Conservation (phyloP, 2,888 invertebrate genomes). For the Drosophila tripunctata region DNA sequence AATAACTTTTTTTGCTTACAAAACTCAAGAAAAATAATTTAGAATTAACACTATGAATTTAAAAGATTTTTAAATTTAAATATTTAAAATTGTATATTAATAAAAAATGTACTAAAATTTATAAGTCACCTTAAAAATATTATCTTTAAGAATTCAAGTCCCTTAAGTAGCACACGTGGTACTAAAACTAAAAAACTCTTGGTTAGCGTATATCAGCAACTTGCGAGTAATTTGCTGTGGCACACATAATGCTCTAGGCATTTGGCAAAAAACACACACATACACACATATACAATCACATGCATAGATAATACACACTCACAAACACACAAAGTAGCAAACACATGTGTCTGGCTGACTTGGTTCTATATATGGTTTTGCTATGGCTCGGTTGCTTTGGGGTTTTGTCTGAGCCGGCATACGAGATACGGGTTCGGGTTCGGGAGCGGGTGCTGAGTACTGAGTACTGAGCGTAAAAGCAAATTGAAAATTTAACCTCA, state of each 20-base stretch:
- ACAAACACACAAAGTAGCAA: slow-evolving; percentile 42
- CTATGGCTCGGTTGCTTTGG: slow-evolving; percentile 23
- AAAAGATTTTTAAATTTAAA: no score
- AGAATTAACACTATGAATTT: no score
- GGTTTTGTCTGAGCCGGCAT: slow-evolving; percentile 47
- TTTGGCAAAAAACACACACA: slow-evolving; percentile 46
- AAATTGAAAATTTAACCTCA: slow-evolving; percentile 79
- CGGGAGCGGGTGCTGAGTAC: no score
- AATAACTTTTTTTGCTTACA: no score
- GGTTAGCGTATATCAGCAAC: slow-evolving; percentile 45
- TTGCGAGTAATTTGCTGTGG: slow-evolving; percentile 66
- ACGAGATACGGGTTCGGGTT: background rate
- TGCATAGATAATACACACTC: slow-evolving; percentile 36
- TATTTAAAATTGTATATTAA: no score
- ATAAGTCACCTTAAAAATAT: no score
- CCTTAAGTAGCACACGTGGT: background rate
- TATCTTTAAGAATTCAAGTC: background rate
- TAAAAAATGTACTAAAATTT: no score
- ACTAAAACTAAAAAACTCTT: slow-evolving; percentile 3
- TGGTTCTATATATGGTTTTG: slow-evolving; percentile 6
- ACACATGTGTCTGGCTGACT: slow-evolving; percentile 29
- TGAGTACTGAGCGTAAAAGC: slow-evolving; percentile 50
- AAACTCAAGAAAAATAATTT: no score
- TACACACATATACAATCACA: background rate
- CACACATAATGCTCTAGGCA: slow-evolving; percentile 62